These are phyloP conservation scores for Malachius bipustulatus DNA, from an alignment of 2,888 invertebrate species.

Conservation along the genomic window DNA sequence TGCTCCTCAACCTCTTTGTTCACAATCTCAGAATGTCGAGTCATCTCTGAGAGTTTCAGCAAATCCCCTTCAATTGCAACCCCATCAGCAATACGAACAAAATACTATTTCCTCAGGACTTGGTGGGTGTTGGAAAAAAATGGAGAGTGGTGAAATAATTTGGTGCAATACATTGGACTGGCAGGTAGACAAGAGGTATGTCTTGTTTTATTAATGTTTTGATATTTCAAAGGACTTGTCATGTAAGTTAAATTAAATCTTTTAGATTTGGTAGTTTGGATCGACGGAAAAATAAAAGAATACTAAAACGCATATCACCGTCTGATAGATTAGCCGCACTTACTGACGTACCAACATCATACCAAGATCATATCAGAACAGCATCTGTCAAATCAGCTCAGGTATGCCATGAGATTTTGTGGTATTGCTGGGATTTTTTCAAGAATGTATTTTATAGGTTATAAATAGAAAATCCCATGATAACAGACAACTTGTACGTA, in stretches of 20 bases:
- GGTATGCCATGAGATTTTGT: too few relatives aligned
- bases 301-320: constrained; percentile 33
- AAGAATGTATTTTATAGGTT: constrained; percentile 20
- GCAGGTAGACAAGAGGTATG: constrained; percentile 34
- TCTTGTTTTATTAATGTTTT: constrained; percentile 4
- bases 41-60: constrained; percentile 3
- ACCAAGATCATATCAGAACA: constrained; percentile 27
- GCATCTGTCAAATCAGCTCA: constrained; percentile 28
- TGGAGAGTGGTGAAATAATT: constrained; percentile 32
- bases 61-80: constrained; percentile 33
- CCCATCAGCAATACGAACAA: constrained; percentile 36
- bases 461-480: constrained; percentile 30
- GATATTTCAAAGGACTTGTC: too few relatives aligned
- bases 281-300: constrained; percentile 40
- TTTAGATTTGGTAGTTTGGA: constrained; percentile 48
- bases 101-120: constrained; percentile 30
- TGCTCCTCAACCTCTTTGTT: too few relatives aligned
- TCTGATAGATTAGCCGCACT: constrained; percentile 32
- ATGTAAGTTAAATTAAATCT: too few relatives aligned
- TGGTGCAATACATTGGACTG: constrained; percentile 32
- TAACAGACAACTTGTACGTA: constrained; percentile 39
- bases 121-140: constrained; percentile 35
- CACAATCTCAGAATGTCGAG: constrained; percentile 7
- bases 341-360: constrained; percentile 24
- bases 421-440: too few relatives aligned